Percentiles rank a stretch among this genome's conserved stretches.
Evolutionary conservation across 2,113 vertebrate genomes (phyloP).

Genomic region (Stictonetta naevosa): DNA sequence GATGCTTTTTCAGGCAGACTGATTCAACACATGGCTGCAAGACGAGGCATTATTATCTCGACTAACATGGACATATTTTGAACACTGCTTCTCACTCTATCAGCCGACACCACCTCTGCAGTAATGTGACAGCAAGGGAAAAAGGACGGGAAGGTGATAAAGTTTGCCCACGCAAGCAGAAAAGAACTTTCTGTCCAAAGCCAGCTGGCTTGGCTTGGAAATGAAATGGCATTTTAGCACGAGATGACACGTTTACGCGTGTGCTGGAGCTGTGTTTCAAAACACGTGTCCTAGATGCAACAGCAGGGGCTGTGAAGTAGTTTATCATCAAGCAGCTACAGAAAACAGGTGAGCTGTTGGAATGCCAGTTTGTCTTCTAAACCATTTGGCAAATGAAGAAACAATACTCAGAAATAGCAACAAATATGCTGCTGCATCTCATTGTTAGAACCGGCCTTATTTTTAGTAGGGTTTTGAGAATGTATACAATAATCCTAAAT

Average conservation of each 20-base stretch:
- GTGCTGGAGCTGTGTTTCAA: background rate
- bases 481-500: constrained; percentile 57
- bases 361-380: constrained; percentile 59
- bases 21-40: constrained; percentile 12
- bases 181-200: constrained; percentile 77
- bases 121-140: constrained; percentile 78
- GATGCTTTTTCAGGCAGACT: background rate
- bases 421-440: constrained; percentile 66
- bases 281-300: constrained; percentile 45
- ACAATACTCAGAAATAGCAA: constrained; percentile 54
- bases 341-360: constrained; percentile 83
- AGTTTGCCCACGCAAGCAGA: constrained; percentile 79
- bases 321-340: constrained; percentile 62
- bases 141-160: constrained; percentile 77
- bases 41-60: constrained; percentile 57
- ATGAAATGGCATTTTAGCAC: background rate
- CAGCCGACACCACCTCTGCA: constrained; percentile 74
- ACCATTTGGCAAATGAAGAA: constrained; percentile 66
- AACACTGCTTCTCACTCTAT: constrained; percentile 80
- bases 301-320: constrained; percentile 74
- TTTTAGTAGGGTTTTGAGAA: constrained; percentile 60
- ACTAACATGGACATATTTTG: constrained; percentile 77
- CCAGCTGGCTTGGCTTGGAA: constrained; percentile 85
- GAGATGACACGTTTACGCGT: constrained; percentile 29
- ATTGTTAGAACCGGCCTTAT: constrained; percentile 40